A percentile compares a stretch with the other conserved stretches of the same genome.
phyloP scores from a whole-genome alignment of 92 coral and sea anemone species.

The Siderastrea siderea region DNA sequence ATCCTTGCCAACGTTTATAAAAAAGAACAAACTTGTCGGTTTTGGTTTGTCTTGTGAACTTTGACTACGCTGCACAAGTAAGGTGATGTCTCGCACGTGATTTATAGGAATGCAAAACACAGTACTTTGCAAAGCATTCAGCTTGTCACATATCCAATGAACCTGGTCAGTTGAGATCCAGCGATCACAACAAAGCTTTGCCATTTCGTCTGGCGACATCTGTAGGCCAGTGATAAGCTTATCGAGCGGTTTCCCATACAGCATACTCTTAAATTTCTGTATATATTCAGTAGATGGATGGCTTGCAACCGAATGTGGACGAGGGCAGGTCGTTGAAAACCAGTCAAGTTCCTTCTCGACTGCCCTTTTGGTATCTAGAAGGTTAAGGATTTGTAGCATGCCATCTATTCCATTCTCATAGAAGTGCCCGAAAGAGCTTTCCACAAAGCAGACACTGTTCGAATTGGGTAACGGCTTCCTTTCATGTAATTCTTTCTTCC shows the following conservation, averaged over 20 bases:
- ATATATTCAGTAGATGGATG: conserved; percentile 48
- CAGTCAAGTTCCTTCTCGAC: conserved; percentile 60
- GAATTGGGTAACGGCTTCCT: too few species aligned
- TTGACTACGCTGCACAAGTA: not conserved
- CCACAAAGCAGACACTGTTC: too few species aligned
- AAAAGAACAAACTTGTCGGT: conserved; percentile 32
- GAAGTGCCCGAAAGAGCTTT: too few species aligned
- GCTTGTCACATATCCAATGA: conserved; percentile 37
- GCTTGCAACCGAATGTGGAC: conserved; percentile 44
- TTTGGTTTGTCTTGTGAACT: not conserved
- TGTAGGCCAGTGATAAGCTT: conserved; percentile 27
- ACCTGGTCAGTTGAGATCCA: conserved; percentile 59
- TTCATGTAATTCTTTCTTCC: too few species aligned
- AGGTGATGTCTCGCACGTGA: conserved; percentile 21
- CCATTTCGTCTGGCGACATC: conserved; percentile 51
- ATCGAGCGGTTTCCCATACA: conserved; percentile 52
- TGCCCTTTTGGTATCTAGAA: not conserved
- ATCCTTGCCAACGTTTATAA: conserved; percentile 35
- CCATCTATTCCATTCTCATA: too few species aligned
- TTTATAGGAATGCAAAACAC: conserved; percentile 41
- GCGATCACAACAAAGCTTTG: conserved; percentile 47
- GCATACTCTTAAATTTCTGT: conserved; percentile 49
- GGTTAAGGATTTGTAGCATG: not conserved
- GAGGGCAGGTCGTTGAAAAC: conserved; percentile 37
- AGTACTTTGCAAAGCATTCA: conserved; percentile 45